Conservation (phyloP, 2,888 invertebrate species). For the Dolomedes plantarius region DNA sequence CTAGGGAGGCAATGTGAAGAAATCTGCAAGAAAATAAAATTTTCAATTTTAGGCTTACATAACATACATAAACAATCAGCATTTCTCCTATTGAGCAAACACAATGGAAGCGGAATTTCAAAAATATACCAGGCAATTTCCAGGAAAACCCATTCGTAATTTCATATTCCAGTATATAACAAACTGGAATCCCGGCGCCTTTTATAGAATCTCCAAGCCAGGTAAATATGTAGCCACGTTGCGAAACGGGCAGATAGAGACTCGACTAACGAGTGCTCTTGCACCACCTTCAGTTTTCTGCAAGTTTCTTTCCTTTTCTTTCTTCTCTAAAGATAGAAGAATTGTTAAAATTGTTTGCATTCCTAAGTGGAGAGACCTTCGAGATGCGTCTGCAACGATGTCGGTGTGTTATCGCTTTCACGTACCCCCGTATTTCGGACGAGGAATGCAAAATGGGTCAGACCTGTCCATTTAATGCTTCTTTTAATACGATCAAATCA, state of each 20-base stretch:
- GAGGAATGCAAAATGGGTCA: too few species aligned
- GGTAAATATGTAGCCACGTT: neutral
- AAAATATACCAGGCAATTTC: too few species aligned
- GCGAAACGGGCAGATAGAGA: neutral
- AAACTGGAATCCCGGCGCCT: too few species aligned
- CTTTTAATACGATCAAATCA: too few species aligned
- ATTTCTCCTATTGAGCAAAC: too few species aligned
- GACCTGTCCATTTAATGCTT: too few species aligned
- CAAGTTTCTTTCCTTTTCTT: neutral
- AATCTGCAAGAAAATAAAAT: slow-evolving; percentile 34
- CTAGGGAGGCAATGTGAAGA: slow-evolving; percentile 70
- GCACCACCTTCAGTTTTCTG: neutral
- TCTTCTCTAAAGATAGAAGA: neutral
- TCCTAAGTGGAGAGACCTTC: neutral
- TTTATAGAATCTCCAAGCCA: too few species aligned
- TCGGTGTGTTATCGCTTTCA: too few species aligned
- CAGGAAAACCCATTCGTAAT: too few species aligned
- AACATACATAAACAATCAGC: neutral
- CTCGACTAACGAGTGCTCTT: neutral
- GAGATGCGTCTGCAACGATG: neutral
- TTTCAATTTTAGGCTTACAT: neutral
- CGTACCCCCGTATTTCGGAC: too few species aligned
- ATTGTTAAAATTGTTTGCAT: slow-evolving; percentile 2
- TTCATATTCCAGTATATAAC: too few species aligned
- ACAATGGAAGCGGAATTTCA: too few species aligned